These are phyloP conservation scores for Poeciliopsis infans DNA, from an alignment of 2,797 vertebrate genomes.

Conservation along the genomic window DNA sequence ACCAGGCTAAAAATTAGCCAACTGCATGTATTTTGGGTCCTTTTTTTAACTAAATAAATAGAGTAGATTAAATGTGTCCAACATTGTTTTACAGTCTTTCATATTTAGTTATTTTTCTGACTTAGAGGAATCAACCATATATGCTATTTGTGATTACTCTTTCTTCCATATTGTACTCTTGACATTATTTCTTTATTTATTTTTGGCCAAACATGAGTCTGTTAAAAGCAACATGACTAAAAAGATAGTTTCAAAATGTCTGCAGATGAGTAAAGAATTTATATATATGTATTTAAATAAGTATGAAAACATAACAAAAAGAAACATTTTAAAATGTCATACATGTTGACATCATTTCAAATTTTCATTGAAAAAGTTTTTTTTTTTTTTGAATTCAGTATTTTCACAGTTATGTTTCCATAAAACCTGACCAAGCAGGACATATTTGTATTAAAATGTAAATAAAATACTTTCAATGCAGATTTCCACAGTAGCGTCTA, in stretches of 20 bases:
- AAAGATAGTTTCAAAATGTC: background rate
- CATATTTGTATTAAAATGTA: background rate
- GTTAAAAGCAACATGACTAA: background rate
- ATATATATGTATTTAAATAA: background rate
- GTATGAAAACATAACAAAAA: background rate
- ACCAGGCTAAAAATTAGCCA: too few species aligned
- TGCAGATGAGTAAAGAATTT: background rate
- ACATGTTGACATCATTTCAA: background rate
- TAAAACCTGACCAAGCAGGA: constrained; percentile 14
- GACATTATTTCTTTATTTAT: background rate
- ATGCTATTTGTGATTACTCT: too few species aligned
- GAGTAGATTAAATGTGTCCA: background rate
- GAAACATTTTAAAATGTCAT: background rate
- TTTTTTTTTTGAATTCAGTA: background rate
- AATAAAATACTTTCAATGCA: background rate
- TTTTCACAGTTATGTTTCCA: constrained; percentile 13
- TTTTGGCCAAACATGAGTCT: background rate
- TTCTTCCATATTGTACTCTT: background rate
- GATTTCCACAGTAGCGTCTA: background rate
- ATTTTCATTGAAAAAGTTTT: background rate
- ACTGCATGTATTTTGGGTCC: background rate
- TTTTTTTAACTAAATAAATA: background rate
- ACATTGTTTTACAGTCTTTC: background rate
- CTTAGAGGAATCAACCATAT: background rate
- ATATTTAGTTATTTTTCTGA: background rate